These are phyloP conservation scores for Panthera leo DNA, from an alignment of 2,113 vertebrate genomes.

Conservation along the genomic window DNA sequence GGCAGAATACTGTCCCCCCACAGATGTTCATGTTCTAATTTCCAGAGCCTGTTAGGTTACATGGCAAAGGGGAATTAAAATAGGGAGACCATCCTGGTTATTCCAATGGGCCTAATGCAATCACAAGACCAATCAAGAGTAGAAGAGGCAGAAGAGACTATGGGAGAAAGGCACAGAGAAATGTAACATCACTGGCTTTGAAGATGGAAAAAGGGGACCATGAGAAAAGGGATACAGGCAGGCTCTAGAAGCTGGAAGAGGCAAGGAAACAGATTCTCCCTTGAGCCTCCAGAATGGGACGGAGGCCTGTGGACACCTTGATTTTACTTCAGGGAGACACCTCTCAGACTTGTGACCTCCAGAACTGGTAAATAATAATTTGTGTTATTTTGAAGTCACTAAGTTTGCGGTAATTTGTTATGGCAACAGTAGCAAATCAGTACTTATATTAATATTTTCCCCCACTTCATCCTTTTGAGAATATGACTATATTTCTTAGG, in stretches of 20 bases:
- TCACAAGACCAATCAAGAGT: not conserved
- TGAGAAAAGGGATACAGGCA: not conserved
- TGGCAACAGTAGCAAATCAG: not conserved
- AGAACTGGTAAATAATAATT: not conserved
- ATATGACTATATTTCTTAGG: not conserved
- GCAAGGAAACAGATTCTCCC: not conserved
- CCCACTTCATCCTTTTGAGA: conserved; percentile 26
- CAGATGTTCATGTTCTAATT: not conserved
- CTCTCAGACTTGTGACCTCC: not conserved
- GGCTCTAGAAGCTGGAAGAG: not conserved
- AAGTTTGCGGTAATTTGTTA: not conserved
- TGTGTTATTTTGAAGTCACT: not conserved
- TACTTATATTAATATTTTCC: not conserved
- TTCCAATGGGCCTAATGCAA: not conserved
- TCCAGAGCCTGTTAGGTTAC: not conserved
- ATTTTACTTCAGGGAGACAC: not conserved
- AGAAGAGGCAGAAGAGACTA: not conserved
- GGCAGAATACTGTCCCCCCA: not conserved
- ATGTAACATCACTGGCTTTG: not conserved
- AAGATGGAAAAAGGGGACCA: not conserved
- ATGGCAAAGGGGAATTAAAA: not conserved
- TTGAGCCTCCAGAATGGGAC: not conserved
- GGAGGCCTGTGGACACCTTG: not conserved
- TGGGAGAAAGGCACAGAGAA: not conserved
- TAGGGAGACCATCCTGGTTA: not conserved